These are phyloP conservation scores for Oenanthe oenanthe DNA, from an alignment of 2,113 vertebrate genomes.

Conservation along the genomic window DNA sequence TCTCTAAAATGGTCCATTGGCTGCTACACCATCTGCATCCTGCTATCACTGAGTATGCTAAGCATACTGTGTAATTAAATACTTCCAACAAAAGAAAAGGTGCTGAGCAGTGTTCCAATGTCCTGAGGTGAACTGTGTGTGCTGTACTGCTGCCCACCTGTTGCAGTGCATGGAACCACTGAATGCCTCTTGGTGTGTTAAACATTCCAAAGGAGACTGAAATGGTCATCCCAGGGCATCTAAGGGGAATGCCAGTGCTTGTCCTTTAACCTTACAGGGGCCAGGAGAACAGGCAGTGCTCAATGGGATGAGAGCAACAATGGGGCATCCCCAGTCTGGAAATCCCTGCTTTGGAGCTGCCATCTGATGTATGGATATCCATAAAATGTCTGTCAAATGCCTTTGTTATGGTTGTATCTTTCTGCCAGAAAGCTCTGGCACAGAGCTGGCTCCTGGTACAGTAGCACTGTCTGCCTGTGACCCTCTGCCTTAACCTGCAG, in stretches of 20 bases:
- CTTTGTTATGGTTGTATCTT: background rate
- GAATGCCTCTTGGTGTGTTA: background rate
- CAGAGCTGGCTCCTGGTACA: background rate
- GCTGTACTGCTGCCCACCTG: background rate
- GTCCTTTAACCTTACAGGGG: background rate
- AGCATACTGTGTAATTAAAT: background rate
- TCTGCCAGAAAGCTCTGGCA: background rate
- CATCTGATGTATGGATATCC: no score
- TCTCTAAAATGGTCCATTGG: background rate
- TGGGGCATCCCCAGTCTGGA: background rate
- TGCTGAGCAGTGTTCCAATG: background rate
- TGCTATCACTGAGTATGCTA: background rate
- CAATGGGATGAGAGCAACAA: background rate
- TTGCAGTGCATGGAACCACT: background rate
- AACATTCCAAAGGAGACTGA: background rate
- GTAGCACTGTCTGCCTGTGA: background rate
- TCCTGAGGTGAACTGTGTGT: background rate
- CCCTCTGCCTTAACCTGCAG: background rate
- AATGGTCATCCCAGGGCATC: background rate
- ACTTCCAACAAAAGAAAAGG: background rate
- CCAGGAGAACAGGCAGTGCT: background rate
- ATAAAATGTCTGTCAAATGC: background rate
- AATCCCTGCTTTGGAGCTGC: background rate
- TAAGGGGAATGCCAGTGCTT: background rate
- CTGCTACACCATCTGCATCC: background rate